Evolutionary conservation across 2,113 vertebrate genomes (phyloP).

Genomic region (Mohoua ochrocephala): DNA sequence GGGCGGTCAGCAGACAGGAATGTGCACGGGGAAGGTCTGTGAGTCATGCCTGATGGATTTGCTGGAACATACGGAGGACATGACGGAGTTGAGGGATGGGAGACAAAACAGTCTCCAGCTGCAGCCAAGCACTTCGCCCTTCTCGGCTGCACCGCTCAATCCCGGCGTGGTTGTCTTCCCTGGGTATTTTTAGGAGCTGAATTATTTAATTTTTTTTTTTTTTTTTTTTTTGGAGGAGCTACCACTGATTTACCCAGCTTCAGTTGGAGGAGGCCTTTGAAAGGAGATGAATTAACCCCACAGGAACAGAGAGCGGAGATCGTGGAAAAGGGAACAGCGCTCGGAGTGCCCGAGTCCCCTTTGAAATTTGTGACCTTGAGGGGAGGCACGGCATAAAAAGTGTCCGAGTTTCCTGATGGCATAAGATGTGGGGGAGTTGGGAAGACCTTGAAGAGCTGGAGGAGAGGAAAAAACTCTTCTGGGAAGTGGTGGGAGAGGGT

Average conservation of each 20-base stretch:
- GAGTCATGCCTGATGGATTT: slow-evolving; percentile 52
- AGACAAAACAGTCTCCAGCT: slow-evolving; percentile 48
- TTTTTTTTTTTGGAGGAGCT: background rate
- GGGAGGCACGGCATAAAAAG: background rate
- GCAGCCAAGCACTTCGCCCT: background rate
- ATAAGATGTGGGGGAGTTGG: background rate
- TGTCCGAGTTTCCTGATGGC: background rate
- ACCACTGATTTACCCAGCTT: background rate
- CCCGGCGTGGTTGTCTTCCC: background rate
- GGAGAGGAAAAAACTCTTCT: background rate
- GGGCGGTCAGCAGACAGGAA: slow-evolving; percentile 50
- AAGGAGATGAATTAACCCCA: background rate
- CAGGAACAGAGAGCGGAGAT: background rate
- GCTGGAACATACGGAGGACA: slow-evolving; percentile 16
- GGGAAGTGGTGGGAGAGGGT: background rate
- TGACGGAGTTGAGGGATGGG: background rate
- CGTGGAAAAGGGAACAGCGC: background rate
- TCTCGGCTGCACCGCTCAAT: background rate
- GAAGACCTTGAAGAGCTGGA: background rate
- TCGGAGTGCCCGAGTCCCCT: background rate
- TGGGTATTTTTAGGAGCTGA: slow-evolving; percentile 31
- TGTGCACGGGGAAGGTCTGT: slow-evolving; percentile 1
- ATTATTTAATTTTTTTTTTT: background rate
- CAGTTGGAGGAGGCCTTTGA: background rate
- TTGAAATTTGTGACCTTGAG: background rate